Conservation (phyloP, 2,113 vertebrate species). For the Malurus melanocephalus region DNA sequence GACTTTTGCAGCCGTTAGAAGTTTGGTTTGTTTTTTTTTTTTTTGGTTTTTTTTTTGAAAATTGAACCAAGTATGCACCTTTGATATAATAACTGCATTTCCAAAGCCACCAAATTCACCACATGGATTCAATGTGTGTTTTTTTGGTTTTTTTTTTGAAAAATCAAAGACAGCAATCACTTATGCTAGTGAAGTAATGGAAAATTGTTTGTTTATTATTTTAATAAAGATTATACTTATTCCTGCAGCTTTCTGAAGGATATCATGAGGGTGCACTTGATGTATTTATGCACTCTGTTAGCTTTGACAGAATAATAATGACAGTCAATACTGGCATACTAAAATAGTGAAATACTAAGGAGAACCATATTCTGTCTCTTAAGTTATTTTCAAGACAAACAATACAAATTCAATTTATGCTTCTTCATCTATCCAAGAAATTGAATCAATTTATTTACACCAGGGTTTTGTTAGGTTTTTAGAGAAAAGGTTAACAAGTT, state of each 20-base stretch:
- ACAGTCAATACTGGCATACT: background rate
- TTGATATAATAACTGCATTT: no score
- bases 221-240: background rate
- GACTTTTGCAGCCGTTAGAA: background rate
- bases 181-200: background rate
- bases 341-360: background rate
- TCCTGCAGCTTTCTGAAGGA: background rate
- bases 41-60: background rate
- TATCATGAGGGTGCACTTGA: background rate
- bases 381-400: background rate
- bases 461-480: background rate
- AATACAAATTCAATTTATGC: background rate
- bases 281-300: background rate
- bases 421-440: background rate
- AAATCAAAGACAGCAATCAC: background rate
- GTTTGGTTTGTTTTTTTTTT: no score
- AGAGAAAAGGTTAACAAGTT: background rate
- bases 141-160: background rate
- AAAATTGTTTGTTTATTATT: background rate
- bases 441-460: background rate
- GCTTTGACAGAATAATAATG: background rate
- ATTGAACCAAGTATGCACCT: no score
- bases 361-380: background rate
- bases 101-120: no score
- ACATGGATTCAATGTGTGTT: no score